These are phyloP conservation scores for Cyclophora albipunctata DNA, from an alignment of 2,888 invertebrate genomes.

Conservation along the genomic window DNA sequence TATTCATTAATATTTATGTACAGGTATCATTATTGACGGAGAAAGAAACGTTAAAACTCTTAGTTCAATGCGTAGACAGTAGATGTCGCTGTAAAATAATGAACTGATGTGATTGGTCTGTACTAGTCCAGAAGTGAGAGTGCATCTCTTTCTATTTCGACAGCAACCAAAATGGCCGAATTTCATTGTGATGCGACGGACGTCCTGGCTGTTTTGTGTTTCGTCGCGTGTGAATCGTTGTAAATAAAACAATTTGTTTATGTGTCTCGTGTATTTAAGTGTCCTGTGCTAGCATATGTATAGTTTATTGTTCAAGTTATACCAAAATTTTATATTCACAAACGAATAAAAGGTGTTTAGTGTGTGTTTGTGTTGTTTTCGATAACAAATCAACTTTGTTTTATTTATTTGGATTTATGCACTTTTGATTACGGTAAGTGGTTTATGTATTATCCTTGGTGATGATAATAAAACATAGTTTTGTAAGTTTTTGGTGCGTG, in stretches of 20 bases:
- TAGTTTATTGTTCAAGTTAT: neutral
- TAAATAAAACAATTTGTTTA: conserved; percentile 56
- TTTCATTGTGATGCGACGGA: conserved; percentile 54
- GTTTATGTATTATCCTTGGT: conserved; percentile 5
- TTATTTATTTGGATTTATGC: conserved; percentile 69
- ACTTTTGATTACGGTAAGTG: conserved; percentile 63
- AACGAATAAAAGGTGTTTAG: conserved; percentile 42
- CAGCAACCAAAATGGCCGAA: conserved; percentile 65
- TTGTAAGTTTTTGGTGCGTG: conserved; percentile 34
- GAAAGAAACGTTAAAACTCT: no score
- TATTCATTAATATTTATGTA: no score
- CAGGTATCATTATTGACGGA: no score
- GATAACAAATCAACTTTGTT: conserved; percentile 45
- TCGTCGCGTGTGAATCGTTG: conserved; percentile 41
- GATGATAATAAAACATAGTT: conserved; percentile 20
- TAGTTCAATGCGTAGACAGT: no score
- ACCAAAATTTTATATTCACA: no score
- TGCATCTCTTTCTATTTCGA: conserved; percentile 43
- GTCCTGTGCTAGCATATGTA: conserved; percentile 50
- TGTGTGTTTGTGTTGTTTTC: conserved; percentile 68
- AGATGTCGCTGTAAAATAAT: no score
- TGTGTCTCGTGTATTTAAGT: conserved; percentile 38
- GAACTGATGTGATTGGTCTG: conserved; percentile 24
- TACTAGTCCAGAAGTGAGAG: conserved; percentile 11
- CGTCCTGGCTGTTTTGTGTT: conserved; percentile 52